Conservation (phyloP, 2,797 vertebrate genomes). For the Alosa sapidissima region DNA sequence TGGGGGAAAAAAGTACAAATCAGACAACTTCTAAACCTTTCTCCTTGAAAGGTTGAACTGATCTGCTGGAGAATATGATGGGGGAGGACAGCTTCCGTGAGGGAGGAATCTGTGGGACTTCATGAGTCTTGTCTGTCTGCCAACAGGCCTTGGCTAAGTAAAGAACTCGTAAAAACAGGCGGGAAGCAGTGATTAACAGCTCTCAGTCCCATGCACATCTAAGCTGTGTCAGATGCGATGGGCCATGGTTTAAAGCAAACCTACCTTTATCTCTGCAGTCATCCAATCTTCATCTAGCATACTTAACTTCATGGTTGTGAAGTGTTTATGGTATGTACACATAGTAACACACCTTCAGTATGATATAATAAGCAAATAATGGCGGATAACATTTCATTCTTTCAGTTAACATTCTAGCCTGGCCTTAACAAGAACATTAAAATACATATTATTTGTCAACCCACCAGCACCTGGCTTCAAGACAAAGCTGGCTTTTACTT, state of each 20-base stretch:
- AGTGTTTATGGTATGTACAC: background rate
- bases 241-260: conserved; percentile 22
- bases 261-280: background rate
- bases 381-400: background rate
- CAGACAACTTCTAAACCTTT: background rate
- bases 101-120: conserved; percentile 14
- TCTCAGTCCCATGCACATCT: background rate
- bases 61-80: background rate
- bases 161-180: background rate
- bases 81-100: conserved; percentile 1
- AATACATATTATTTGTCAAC: background rate
- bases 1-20: background rate
- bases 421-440: background rate
- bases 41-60: background rate
- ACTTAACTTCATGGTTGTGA: background rate
- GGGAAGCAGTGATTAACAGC: conserved; percentile 9
- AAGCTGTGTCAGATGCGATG: conserved; percentile 6
- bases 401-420: background rate
- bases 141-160: background rate
- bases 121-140: background rate
- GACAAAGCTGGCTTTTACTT: too few species aligned
- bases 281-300: background rate
- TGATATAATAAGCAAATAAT: background rate
- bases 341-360: background rate
- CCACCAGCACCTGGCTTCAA: too few species aligned